Base-by-base conservation (phyloP, 2,113 vertebrate genomes). In the Varanus komodoensis region DNA sequence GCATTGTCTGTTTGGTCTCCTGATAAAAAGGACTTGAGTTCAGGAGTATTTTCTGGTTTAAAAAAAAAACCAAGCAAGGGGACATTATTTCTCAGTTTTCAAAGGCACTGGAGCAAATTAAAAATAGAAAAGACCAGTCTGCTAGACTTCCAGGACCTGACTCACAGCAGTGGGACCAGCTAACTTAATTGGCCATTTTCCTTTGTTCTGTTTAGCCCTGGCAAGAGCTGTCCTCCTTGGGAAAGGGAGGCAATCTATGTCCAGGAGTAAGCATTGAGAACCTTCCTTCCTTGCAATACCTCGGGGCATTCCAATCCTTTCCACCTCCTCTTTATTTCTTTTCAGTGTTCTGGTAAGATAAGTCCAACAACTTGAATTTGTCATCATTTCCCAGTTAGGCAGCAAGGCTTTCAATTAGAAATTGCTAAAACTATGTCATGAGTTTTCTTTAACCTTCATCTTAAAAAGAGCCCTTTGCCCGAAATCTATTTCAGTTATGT, bases 301-400 rank as follows among this genome's bases (percentile, higher is more conserved):
- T 57, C 23, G 25, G 67, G 27, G 74, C 34, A 71, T 81, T 91
- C 44, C 54, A 54, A 54, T 54, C 54, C 74, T 48, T n/a, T 88
- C 74, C 17, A 52, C 82, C 82, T 94, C 79, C 64, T 87, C 77
- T 92, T 78, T 94, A 89, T 92, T 94, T 93, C 92, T 94, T 90
- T 92, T 94, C 92, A 93, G 92, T 92, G 84, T 44, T 90, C 77
- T n/a, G 81, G 82, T 87, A 93, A 86, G 89, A 94, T 86, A 92
- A 93, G 32, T 74, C 90, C 74, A 90, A 89, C 17, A 8, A 87
- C 82, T 85, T 82, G 50, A 93, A 15, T 73, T 91, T 87, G 92
- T 34, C 74, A 54, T 91, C 77, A 91, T 88, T 82, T 75, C 86
- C 38, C 86, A 86, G 25, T 77, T 67, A 89, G 88, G 57, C 50